Evolutionary conservation across 2,797 vertebrate genomes (phyloP).

Genomic region (Myotis myotis): DNA sequence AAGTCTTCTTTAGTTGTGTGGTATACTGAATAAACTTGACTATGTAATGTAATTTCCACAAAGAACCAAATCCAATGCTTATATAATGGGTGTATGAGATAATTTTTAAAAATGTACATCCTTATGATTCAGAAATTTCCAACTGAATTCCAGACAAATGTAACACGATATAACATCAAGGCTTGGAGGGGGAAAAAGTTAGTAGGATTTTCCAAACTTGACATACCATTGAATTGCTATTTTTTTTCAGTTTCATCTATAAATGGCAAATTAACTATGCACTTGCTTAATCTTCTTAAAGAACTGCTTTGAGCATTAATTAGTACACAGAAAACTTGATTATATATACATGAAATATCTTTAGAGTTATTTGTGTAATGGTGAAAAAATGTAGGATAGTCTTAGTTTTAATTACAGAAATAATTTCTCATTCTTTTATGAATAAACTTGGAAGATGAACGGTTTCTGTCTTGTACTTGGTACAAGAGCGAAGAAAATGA

Average conservation of each 20-base stretch:
- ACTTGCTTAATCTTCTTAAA: not conserved
- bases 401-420: constrained; percentile 36
- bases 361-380: constrained; percentile 8
- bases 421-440: not conserved
- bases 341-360: not conserved
- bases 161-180: not conserved
- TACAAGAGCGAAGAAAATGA: not conserved
- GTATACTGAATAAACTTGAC: constrained; percentile 2
- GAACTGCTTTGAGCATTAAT: not conserved
- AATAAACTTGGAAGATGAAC: not conserved
- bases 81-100: not conserved
- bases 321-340: not conserved
- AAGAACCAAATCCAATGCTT: constrained; percentile 33
- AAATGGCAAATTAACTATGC: not conserved
- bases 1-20: constrained; percentile 44
- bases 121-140: not conserved
- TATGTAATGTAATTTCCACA: constrained; percentile 48
- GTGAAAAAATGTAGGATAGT: not conserved
- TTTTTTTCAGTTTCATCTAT: not conserved
- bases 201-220: not conserved
- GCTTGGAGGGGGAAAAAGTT: not conserved
- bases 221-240: not conserved
- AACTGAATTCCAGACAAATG: not conserved
- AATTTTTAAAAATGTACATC: not conserved
- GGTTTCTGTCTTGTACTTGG: not conserved